A percentile compares a stretch with the other conserved stretches of the same genome.
Conservation (phyloP, 2,888 invertebrate genomes). For the Hymenopus coronatus region DNA sequence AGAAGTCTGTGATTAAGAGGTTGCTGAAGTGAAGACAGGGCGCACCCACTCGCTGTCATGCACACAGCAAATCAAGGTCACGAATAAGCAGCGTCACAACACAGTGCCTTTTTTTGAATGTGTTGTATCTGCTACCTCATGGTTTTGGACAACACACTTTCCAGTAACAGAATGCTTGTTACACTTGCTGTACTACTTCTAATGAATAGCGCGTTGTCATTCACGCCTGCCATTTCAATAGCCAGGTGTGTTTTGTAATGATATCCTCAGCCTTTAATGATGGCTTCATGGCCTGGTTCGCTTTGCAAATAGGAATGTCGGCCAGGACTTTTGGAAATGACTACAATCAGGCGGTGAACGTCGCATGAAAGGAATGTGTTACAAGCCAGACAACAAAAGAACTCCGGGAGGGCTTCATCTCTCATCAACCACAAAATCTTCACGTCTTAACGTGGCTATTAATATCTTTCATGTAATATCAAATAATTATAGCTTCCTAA, state of each 20-base stretch:
- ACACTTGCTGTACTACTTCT: not conserved
- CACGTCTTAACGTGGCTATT: no score
- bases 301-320: not conserved
- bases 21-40: not conserved
- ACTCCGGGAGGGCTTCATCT: not conserved
- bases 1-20: no score
- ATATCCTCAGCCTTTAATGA: not conserved
- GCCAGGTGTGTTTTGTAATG: not conserved
- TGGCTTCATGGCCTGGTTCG: not conserved
- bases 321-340: not conserved
- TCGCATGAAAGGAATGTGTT: not conserved
- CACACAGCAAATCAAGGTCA: not conserved
- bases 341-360: no score
- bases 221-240: not conserved
- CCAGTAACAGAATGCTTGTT: not conserved
- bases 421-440: no score
- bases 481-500: no score
- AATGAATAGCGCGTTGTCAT: not conserved
- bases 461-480: no score
- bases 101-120: not conserved
- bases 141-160: not conserved
- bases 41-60: no score
- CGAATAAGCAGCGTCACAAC: no score
- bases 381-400: not conserved
- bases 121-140: not conserved